phyloP scores from a whole-genome alignment of 2,113 vertebrate genomes.

The Podocnemis expansa region DNA sequence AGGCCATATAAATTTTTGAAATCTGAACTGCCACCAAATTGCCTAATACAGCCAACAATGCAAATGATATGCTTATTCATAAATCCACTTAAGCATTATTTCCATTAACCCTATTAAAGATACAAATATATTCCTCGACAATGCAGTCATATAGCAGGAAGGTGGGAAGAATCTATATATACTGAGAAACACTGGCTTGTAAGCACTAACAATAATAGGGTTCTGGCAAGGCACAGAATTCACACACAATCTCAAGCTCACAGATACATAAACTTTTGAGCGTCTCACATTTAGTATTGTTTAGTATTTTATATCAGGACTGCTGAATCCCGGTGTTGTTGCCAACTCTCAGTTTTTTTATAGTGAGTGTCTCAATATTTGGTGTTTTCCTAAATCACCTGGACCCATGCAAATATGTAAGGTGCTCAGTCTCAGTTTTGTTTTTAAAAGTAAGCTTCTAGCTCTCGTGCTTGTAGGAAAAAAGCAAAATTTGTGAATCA shows the following conservation, averaged over 20 bases:
- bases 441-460: background rate
- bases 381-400: background rate
- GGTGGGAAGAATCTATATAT: background rate
- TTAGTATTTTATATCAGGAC: background rate
- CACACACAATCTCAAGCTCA: background rate
- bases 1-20: background rate
- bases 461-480: background rate
- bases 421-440: background rate
- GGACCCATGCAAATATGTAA: background rate
- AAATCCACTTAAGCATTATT: background rate
- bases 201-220: background rate
- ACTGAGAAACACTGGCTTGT: background rate
- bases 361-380: background rate
- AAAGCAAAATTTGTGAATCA: background rate
- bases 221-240: background rate
- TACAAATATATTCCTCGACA: background rate
- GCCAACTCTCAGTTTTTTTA: background rate
- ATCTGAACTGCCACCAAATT: background rate
- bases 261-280: background rate
- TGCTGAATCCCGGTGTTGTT: background rate
- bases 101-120: background rate
- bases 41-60: background rate
- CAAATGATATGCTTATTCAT: background rate
- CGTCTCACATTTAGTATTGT: rapidly evolving
- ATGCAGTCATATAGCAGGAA: background rate